Conservation (phyloP, 2,797 vertebrate species). For the Cryptoprocta ferox region DNA sequence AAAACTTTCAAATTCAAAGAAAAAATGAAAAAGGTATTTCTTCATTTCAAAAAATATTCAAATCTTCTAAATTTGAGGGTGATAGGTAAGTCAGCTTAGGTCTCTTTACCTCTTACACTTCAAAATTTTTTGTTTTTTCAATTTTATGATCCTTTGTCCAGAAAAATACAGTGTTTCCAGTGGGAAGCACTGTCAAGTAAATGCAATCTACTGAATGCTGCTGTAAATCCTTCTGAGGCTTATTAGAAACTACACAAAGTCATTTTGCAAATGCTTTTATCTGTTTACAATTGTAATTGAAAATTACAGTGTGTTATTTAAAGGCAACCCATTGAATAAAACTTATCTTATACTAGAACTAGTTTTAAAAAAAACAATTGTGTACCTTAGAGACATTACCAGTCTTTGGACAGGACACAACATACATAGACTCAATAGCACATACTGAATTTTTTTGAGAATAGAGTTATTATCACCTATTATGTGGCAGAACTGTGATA, state of each 20-base stretch:
- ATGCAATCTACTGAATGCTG: neutral
- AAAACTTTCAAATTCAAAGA: neutral
- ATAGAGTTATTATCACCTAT: neutral
- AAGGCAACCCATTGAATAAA: neutral
- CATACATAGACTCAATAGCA: neutral
- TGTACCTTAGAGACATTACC: neutral
- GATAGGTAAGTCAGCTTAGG: neutral
- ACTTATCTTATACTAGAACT: neutral
- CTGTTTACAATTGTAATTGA: neutral
- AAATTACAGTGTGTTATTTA: constrained; percentile 17
- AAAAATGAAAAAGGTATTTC: neutral
- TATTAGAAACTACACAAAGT: constrained; percentile 6
- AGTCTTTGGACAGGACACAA: neutral
- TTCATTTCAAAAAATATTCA: neutral
- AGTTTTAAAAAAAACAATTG: constrained; percentile 21
- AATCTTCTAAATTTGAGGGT: neutral
- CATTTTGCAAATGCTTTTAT: neutral
- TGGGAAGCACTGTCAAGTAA: neutral
- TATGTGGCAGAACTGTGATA: neutral
- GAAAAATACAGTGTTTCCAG: neutral
- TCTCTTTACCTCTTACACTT: neutral
- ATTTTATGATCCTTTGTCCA: neutral
- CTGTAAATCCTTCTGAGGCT: neutral
- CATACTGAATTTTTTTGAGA: neutral
- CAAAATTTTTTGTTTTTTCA: neutral